Percentiles rank a stretch among this genome's conserved stretches.
These are phyloP conservation scores for Acinonyx jubatus DNA, from an alignment of 2,113 vertebrate genomes.

Conservation along the genomic window DNA sequence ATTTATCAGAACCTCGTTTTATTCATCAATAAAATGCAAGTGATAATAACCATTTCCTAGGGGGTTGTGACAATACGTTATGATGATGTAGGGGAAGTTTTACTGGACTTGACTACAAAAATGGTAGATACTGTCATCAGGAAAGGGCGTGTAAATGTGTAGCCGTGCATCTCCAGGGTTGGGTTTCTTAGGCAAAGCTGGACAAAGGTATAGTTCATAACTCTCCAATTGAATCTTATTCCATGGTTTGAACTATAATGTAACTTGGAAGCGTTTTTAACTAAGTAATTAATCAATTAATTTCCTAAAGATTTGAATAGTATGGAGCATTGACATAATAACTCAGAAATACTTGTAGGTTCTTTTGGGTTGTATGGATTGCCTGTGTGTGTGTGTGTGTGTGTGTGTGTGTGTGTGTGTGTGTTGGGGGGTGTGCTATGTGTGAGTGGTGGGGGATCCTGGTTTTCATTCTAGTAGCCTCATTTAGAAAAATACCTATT, in stretches of 20 bases:
- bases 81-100: not conserved
- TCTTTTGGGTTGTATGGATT: not conserved
- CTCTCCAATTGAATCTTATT: not conserved
- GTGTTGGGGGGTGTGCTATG: not conserved
- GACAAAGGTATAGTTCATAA: not conserved
- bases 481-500: not conserved
- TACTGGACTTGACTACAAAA: not conserved
- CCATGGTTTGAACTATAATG: not conserved
- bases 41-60: not conserved
- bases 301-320: conserved; percentile 5
- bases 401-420: not conserved
- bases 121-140: not conserved
- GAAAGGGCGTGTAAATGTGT: not conserved
- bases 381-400: not conserved
- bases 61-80: not conserved
- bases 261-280: conserved; percentile 1
- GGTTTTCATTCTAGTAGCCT: not conserved
- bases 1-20: conserved; percentile 48
- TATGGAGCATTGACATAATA: not conserved
- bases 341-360: not conserved
- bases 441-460: not conserved
- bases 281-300: not conserved
- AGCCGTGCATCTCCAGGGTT: not conserved
- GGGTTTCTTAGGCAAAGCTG: conserved; percentile 14
- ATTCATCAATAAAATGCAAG: conserved; percentile 15